Evolutionary conservation across 2,113 vertebrate genomes (phyloP), one percentile per base, ranked within the genome.

Genomic region (Hystrix cristata): DNA sequence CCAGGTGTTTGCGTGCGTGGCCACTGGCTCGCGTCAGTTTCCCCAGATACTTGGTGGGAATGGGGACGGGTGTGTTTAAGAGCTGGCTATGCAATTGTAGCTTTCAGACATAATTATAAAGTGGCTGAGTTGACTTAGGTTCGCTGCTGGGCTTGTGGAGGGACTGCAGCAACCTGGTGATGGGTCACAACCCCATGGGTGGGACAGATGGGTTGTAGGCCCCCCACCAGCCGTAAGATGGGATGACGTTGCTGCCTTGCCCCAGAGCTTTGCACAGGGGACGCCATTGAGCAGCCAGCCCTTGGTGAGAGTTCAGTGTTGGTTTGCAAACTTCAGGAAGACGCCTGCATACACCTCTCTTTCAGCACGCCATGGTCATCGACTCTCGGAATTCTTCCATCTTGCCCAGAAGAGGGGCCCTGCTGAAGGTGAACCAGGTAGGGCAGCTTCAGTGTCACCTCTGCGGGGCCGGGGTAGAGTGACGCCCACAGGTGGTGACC

Each of bases 371-470:
- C 0, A 99, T 99, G 99, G 98, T 99, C 2, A 96, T 99, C 5
- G 99, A 99, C 97, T 99, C 99, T 4, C 99, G 99, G 91, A 99
- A 99, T 92, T 99, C 99, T 16, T 98, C 99, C 12, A 99, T 99
- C 97, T 97, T 99, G 90, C 99, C 99, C 7, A 99, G 95, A 97
- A 99, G 98, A 98, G 99, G 99, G 46, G 99, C 99, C 97, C 98
- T 99, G 98, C 98, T 99, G 65, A 99, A 99, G 94, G 98, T 99
- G 88, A 99, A 99, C 98, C 99, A 99, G 99, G 99, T 99, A 98
- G 7, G 6, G 4, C 46, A 29, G 4, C 53, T n/a, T 48, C 12
- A 9, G 31, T 0, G 1, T 8, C 21, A 0, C 21, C 46, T 29
- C 6, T 27, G 46, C 23, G 4, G 51, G 55, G 29, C 23, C 12